Percentiles rank a stretch among this genome's conserved stretches.
Conservation (phyloP, 2,797 vertebrate species). For the Gambelia wislizenii region DNA sequence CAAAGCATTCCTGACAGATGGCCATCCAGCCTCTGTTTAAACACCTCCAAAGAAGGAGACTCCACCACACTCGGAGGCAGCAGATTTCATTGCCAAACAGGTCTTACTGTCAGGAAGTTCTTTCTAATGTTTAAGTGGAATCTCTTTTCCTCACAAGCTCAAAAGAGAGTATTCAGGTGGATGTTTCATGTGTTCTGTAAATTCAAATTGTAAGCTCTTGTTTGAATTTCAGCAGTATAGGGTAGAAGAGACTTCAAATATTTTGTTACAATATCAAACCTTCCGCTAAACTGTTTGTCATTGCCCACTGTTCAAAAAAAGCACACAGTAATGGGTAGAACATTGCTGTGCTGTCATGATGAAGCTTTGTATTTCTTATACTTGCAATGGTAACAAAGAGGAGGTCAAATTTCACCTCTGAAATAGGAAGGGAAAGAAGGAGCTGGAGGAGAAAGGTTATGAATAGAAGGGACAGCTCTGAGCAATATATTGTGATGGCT, state of each 20-base stretch:
- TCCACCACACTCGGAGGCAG: too few relatives aligned
- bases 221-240: background rate
- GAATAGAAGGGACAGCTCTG: conserved; percentile 34
- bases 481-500: conserved; percentile 48
- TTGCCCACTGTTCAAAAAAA: conserved; percentile 31
- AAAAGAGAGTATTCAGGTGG: background rate
- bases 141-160: background rate
- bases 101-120: too few relatives aligned
- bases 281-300: conserved; percentile 22
- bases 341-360: conserved; percentile 49
- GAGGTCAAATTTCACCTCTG: conserved; percentile 3
- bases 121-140: too few relatives aligned
- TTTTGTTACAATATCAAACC: rapidly evolving
- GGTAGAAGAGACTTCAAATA: background rate
- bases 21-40: too few relatives aligned
- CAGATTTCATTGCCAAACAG: too few relatives aligned
- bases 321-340: conserved; percentile 33
- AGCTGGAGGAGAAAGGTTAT: conserved; percentile 19
- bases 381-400: conserved; percentile 16
- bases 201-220: background rate
- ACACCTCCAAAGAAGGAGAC: too few relatives aligned
- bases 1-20: too few relatives aligned
- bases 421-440: conserved; percentile 51
- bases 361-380: conserved; percentile 35
- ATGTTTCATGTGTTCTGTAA: background rate